Conservation (phyloP, 1,140 invertebrate genomes). For the Teleopsis dalmanni region DNA sequence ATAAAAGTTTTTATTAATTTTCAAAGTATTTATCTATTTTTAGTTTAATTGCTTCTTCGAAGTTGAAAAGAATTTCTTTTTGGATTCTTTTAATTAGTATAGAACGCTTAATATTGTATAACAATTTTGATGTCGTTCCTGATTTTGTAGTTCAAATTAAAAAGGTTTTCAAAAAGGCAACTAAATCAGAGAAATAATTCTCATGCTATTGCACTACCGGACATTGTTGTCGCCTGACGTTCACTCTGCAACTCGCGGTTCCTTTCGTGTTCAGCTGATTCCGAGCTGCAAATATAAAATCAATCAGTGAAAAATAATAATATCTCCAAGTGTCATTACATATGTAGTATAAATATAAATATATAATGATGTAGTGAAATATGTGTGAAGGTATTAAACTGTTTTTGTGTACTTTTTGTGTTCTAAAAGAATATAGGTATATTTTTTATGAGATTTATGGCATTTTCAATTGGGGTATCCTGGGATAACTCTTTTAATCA, state of each 20-base stretch:
- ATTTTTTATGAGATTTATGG: too few species aligned
- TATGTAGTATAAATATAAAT: too few species aligned
- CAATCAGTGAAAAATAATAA: too few species aligned
- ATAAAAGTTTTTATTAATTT: too few species aligned
- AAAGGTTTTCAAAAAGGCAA: constrained; percentile 27
- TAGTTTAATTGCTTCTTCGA: too few species aligned
- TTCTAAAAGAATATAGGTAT: background rate
- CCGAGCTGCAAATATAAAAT: constrained; percentile 26
- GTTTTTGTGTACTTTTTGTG: constrained; percentile 6
- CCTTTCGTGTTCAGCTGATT: constrained; percentile 49
- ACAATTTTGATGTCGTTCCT: constrained; percentile 2
- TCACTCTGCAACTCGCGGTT: constrained; percentile 46
- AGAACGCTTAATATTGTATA: background rate
- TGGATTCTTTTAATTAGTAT: background rate
- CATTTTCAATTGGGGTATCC: too few species aligned
- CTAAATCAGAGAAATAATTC: constrained; percentile 47
- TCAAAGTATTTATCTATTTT: too few species aligned
- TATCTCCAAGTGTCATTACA: too few species aligned
- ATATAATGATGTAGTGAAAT: too few species aligned
- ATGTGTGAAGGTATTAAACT: too few species aligned
- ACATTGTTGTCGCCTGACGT: constrained; percentile 57
- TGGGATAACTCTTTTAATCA: too few species aligned
- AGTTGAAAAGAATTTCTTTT: too few species aligned
- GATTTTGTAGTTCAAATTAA: constrained; percentile 7
- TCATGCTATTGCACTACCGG: constrained; percentile 62